These are phyloP conservation scores for Synergus umbraculus DNA, from an alignment of 2,888 invertebrate genomes.

Conservation along the genomic window DNA sequence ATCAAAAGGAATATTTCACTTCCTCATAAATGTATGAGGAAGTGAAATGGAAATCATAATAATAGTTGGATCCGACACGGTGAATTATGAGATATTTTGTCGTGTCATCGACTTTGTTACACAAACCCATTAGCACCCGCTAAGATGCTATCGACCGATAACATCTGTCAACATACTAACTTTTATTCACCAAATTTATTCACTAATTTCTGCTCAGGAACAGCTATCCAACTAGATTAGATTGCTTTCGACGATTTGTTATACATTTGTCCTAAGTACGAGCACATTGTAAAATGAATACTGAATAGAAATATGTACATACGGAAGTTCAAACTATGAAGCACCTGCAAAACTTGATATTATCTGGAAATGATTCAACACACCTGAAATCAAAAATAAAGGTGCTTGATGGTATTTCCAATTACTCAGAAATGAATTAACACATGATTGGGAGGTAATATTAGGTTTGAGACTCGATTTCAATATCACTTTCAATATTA, in stretches of 20 bases:
- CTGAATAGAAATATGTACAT: neutral
- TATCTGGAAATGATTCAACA: neutral
- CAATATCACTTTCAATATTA: too few species aligned
- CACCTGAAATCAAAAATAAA: neutral
- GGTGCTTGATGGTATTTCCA: neutral
- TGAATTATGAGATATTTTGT: slow-evolving; percentile 33
- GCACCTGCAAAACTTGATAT: neutral
- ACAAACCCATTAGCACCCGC: slow-evolving; percentile 3
- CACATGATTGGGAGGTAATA: neutral
- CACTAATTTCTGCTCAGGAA: neutral
- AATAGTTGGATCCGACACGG: slow-evolving; percentile 41
- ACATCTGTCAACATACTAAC: neutral
- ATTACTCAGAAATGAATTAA: neutral
- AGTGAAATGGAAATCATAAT: slow-evolving; percentile 31
- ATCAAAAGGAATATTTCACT: too few species aligned
- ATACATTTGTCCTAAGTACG: neutral
- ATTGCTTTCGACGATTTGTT: neutral
- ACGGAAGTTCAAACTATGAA: neutral
- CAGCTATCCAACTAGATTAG: neutral
- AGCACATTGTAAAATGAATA: neutral
- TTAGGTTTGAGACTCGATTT: neutral
- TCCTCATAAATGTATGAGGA: too few species aligned
- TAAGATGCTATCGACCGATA: neutral
- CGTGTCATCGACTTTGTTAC: slow-evolving; percentile 42
- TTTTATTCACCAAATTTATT: slow-evolving; percentile 13